A percentile compares a stretch with the other conserved stretches of the same genome.
Evolutionary conservation across 2,888 invertebrate genomes (phyloP).

Genomic region (Arctia plantaginis): DNA sequence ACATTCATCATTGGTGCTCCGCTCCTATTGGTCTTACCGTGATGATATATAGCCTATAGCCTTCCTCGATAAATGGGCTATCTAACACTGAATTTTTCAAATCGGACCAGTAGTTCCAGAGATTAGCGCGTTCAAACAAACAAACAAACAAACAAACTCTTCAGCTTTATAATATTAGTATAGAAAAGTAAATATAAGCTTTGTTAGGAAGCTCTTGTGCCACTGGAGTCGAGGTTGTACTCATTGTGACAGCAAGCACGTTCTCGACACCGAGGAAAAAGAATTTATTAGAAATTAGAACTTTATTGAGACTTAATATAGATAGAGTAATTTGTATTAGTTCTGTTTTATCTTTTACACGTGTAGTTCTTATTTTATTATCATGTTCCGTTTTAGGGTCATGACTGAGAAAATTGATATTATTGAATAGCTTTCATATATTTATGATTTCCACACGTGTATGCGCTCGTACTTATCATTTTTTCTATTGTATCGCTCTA

Average conservation of each 20-base stretch:
- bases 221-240: slow-evolving; percentile 13
- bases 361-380: slow-evolving; percentile 20
- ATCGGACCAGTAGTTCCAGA: no score
- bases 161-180: no score
- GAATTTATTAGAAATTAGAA: slow-evolving; percentile 35
- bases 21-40: no score
- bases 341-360: slow-evolving; percentile 22
- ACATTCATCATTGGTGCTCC: no score
- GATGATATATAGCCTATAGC: no score
- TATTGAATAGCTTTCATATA: neutral
- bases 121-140: no score
- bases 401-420: neutral
- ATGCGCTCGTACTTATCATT: neutral
- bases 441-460: neutral
- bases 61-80: no score
- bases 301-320: slow-evolving; percentile 36
- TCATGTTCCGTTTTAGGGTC: slow-evolving; percentile 5
- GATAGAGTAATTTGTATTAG: slow-evolving; percentile 45
- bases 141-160: no score
- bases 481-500: no score
- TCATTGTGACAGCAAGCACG: slow-evolving; percentile 43
- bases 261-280: slow-evolving; percentile 31
- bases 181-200: slow-evolving; percentile 23
- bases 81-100: no score
- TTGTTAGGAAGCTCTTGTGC: slow-evolving; percentile 15